phyloP scores from a whole-genome alignment of 2,797 vertebrate species.

The Acomys russatus region DNA sequence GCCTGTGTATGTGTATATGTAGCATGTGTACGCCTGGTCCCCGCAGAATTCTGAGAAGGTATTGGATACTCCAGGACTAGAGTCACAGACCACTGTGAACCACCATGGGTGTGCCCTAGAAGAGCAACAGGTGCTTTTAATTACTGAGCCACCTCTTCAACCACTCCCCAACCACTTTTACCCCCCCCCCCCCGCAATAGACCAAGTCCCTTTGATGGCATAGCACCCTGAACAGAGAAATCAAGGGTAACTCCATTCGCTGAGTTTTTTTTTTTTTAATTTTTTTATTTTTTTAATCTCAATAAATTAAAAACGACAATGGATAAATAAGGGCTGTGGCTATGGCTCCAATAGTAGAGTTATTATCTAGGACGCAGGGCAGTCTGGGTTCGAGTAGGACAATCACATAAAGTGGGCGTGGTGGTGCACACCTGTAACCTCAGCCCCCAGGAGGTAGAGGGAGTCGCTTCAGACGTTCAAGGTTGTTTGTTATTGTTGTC shows the following conservation, averaged over 20 bases:
- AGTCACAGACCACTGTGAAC: neutral
- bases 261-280: neutral
- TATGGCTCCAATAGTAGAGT: neutral
- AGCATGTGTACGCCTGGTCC: neutral
- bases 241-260: no score
- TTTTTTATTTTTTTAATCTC: neutral
- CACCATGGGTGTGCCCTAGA: neutral
- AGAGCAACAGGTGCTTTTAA: neutral
- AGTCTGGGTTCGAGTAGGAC: neutral
- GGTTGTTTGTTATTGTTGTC: neutral
- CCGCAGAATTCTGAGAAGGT: neutral
- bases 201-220: neutral
- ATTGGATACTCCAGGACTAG: neutral
- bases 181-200: fast-evolving
- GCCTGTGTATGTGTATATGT: neutral
- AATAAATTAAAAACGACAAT: neutral
- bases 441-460: neutral
- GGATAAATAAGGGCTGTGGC: neutral
- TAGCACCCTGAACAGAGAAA: no score
- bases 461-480: neutral
- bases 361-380: no score
- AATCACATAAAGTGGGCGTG: neutral
- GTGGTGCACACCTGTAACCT: neutral
- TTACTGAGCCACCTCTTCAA: neutral
- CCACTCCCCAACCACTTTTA: no score